Conservation (phyloP, 2,113 vertebrate species). For the Aspidoscelis tigris region DNA sequence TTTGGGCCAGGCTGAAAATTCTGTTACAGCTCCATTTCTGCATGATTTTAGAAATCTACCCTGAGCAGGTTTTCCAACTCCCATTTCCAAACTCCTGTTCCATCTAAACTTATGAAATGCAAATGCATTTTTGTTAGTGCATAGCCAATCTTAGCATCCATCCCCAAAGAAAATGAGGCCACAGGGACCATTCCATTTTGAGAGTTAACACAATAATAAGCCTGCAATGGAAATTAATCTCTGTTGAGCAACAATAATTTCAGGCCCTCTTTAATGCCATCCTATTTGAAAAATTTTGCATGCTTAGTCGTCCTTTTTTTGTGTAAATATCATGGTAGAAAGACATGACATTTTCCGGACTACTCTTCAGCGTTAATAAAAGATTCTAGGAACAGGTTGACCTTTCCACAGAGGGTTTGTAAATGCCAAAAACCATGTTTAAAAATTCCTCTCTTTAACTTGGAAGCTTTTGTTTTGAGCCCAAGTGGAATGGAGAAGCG, state of each 20-base stretch:
- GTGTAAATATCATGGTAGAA: constrained; percentile 78
- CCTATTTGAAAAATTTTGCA: constrained; percentile 8
- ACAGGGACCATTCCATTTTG: background rate
- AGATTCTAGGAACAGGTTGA: constrained; percentile 77
- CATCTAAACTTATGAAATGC: too few relatives aligned
- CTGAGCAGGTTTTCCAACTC: too few relatives aligned
- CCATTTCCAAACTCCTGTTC: too few relatives aligned
- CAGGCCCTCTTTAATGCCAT: background rate
- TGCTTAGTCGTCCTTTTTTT: constrained; percentile 66
- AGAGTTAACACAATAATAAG: background rate
- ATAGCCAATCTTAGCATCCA: too few relatives aligned
- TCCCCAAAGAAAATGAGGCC: background rate
- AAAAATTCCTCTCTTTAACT: constrained; percentile 53
- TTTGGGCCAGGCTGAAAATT: too few relatives aligned
- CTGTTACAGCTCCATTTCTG: too few relatives aligned
- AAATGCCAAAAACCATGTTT: constrained; percentile 83
- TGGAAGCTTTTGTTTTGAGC: too few relatives aligned
- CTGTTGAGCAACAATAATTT: background rate
- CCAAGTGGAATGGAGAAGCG: too few relatives aligned
- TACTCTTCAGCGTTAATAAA: constrained; percentile 78
- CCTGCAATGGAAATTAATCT: background rate
- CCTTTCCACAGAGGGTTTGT: constrained; percentile 87
- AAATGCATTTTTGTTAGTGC: too few relatives aligned
- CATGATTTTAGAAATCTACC: too few relatives aligned
- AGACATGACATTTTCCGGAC: constrained; percentile 81